Percentiles rank a stretch among this genome's conserved stretches.
phyloP scores from a whole-genome alignment of 2,113 vertebrate genomes.

The Forbesichthys agassizii region DNA sequence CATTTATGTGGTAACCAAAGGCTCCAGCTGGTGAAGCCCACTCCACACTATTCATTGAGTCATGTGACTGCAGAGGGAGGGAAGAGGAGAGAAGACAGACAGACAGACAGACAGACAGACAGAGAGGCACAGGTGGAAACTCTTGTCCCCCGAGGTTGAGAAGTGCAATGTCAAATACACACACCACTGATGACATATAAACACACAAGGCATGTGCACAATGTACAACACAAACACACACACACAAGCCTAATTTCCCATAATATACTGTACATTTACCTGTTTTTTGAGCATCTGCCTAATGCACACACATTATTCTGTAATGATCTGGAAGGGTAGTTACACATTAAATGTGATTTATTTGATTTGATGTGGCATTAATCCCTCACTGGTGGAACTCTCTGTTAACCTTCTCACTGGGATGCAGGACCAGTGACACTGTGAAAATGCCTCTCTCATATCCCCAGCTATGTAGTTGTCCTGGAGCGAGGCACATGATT shows the following conservation, averaged over 20 bases:
- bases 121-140: conserved; percentile 58
- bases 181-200: too few species aligned
- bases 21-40: conserved; percentile 70
- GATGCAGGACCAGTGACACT: too few species aligned
- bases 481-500: too few species aligned
- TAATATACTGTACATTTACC: background rate
- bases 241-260: background rate
- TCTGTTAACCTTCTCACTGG: too few species aligned
- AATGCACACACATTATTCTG: too few species aligned
- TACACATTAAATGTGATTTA: too few species aligned
- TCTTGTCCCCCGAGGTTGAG: conserved; percentile 43
- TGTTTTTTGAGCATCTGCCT: too few species aligned
- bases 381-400: too few species aligned
- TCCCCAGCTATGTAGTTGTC: too few species aligned
- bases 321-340: too few species aligned
- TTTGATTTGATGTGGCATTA: too few species aligned
- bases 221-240: conserved; percentile 1
- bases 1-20: conserved; percentile 62
- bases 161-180: conserved; percentile 10
- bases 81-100: background rate
- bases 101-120: conserved; percentile 10
- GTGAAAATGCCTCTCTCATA: too few species aligned
- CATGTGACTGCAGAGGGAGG: conserved; percentile 44
- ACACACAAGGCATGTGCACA: background rate
- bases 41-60: conserved; percentile 64